Base-by-base conservation (phyloP, 2,888 invertebrate genomes). In the Clepsis dumicolana region DNA sequence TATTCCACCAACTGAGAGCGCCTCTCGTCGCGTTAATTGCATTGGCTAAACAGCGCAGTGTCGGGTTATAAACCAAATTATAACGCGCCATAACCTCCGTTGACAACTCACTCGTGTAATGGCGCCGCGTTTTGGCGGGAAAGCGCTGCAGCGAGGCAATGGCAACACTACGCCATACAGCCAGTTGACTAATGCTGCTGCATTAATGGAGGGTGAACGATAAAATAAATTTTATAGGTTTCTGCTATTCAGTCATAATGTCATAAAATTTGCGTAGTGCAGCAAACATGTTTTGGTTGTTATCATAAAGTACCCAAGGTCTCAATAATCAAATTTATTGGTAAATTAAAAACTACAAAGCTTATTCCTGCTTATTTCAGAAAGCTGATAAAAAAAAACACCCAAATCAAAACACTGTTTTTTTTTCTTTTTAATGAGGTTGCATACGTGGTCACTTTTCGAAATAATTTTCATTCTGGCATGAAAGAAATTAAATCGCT, bases 1-100 rank as follows among this genome's bases (percentile, higher is more conserved):
- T 18, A 44, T 32, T 18, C 38, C 44, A 32, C 41, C 14, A 48
- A 59, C 44, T 41, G 18, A 63, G 54, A 50, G 65, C 69, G 70
- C 14, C 67, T 72, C 72, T 75, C 73, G 69, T 75, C 72, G 70
- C 70, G 70, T 78, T 90, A 90, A 92, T 90, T 89, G 82, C 80
- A 80, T 79, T 78, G 79, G 74, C 82, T 86, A 86, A 86, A 86
- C 83, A 81, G 82, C 83, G 73, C 82, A 82, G 88, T 89, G 91
- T 89, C 80, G 86, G 86, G 90, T 82, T 89, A 91, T 93, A 93
- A 93, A 93, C 88, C 84, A 93, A 93, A 93, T 93, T 91, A 90
- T 88, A 86, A 87, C 93, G 93, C 92, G 76, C 90, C 93, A 93
- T 93, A 93, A 88, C 89, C 80, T 88, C 83, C 78, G 85, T 72